Evolutionary conservation across 35 echinoderm and acorn worm genomes (phyloP), one percentile per base, ranked within the genome.

Genomic region (Acanthaster planci): DNA sequence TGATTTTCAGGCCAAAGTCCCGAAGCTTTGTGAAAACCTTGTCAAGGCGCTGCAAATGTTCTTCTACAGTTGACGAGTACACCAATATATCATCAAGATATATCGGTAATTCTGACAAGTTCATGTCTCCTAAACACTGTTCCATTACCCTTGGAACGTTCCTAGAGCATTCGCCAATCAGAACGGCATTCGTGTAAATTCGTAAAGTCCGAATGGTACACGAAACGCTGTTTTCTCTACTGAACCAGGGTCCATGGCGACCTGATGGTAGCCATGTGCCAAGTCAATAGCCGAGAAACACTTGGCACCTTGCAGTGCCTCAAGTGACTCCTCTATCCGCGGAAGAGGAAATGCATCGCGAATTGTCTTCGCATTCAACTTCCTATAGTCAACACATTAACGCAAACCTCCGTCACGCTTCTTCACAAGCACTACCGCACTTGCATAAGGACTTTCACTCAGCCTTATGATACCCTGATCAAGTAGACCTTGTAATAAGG

Each of bases 341-440:
- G n/a, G 85, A 32, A 92, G 18, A 8, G 90, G 90, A 47, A 88
- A 88, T 1, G 90, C 82, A 23, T 92, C 91, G 21, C 76, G 77
- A 2, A 89, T 26, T 0, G 81, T 93, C 1, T 79, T 38, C 7
- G 72, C 30, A 67, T 93, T 93, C 8, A 93, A 37, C 68, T 83
- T 58, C 2, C 90, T 37, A 22, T 93, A 93, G 51, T 93, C 91
- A 19, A 93, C 84, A 42, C 91, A 93, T 7, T 88, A 37, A 22
- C 91, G 5, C 1, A 84, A 31, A n/a, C 79, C 37, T 5, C 91
- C 91, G 10, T 38, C 31, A 54, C 84, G 87, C 79, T 93, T 88
- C 27, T 18, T 76, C 0, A 89, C 91, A 10, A 84, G n/a, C 10
- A 93, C 91, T 10, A 93, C 91, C 34, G 86, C 85, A 68, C 85